Base-by-base conservation (phyloP, 2,888 invertebrate species). In the Mylabris sibirica region DNA sequence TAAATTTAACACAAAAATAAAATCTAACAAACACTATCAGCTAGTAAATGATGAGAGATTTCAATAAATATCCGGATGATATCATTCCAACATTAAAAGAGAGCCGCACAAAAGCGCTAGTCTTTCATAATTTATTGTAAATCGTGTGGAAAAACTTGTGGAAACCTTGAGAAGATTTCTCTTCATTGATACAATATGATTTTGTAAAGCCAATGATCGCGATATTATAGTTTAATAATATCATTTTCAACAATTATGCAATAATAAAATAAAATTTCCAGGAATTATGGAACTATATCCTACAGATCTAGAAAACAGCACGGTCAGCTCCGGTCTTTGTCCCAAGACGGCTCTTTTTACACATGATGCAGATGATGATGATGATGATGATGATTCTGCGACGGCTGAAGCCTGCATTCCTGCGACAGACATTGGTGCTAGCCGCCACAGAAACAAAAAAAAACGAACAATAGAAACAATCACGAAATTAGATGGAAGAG, bases 401-500 rank as follows among this genome's bases (percentile, higher is more conserved):
- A 62, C 62, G 35, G 22, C 30, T 11, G 20, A 49, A n/a, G 20
- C 49, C 49, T 49, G 11, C 49, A 62, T 60, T 35, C 60, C 60
- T 17, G 60, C 35, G 59, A 59, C 59, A 34, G 59, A 26, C 30
- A 34, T 59, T n/a, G 59, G 14, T 14, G 12, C 24, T 3, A 59
- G 20, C 6, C 60, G 26, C 60, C 20, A 17, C 60, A 35, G 22
- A 20, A 59, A 59, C 22, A 59, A 20, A 17, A 20, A 17, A 24
- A 35, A 63, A 64, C 59, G 38, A 30, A 30, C 30, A 61, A 67
- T 68, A 69, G 64, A 67, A 72, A 74, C 65, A 72, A 20, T 49
- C 20, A 20, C 11, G 17, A 44, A 49, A 20, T 49, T 17, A 49
- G n/a, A 41, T 3, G n/a, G n/a, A 4, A 17, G 17, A 44, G 12